Evolutionary conservation across 2,113 vertebrate genomes (phyloP).

Genomic region (Phyllostomus discolor): DNA sequence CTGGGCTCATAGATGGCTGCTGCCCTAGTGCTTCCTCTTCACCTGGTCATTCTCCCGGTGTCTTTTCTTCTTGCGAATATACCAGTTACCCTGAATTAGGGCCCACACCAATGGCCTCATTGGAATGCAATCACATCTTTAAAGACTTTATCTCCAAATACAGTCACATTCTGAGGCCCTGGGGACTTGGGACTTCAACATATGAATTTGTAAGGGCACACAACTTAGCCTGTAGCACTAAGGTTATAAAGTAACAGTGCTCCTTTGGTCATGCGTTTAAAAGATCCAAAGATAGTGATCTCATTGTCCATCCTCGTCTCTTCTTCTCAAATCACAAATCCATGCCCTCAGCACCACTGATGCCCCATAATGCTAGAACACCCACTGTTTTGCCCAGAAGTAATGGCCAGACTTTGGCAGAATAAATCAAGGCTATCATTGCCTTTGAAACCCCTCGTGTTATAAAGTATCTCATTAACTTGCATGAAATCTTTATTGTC

Average conservation of each 20-base stretch:
- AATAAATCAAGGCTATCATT: background rate
- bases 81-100: background rate
- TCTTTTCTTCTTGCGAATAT: background rate
- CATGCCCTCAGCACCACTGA: background rate
- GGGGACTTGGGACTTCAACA: background rate
- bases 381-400: background rate
- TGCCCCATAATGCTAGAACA: background rate
- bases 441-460: background rate
- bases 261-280: background rate
- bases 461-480: background rate
- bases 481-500: background rate
- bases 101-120: background rate
- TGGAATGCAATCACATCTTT: background rate
- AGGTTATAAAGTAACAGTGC: background rate
- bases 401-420: background rate
- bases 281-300: background rate
- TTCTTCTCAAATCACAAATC: background rate
- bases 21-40: background rate
- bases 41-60: no score
- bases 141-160: background rate
- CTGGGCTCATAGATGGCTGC: no score
- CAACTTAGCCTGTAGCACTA: background rate
- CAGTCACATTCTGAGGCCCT: background rate
- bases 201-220: no score
- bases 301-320: accelerated